Percentiles rank a stretch among this genome's conserved stretches.
Evolutionary conservation across 2,888 invertebrate genomes (phyloP).

Genomic region (Suillia variegata): DNA sequence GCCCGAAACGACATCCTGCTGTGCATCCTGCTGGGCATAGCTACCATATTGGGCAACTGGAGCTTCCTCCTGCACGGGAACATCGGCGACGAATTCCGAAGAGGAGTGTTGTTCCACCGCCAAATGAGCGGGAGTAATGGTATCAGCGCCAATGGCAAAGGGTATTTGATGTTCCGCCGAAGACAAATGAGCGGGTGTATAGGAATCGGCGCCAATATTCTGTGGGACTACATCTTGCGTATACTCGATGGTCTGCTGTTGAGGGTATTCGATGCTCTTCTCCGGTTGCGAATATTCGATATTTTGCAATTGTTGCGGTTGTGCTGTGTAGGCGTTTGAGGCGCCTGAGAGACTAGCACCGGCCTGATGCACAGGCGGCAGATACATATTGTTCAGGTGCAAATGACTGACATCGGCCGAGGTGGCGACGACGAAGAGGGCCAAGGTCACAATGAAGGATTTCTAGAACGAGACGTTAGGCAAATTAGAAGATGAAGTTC

Average conservation of each 20-base stretch:
- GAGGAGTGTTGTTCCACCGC: background rate
- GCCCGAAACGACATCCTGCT: constrained; percentile 16
- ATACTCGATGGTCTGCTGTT: background rate
- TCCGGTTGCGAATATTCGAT: constrained; percentile 11
- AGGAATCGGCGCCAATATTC: constrained; percentile 28
- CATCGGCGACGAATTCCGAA: background rate
- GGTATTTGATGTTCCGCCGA: background rate
- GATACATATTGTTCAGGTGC: constrained; percentile 39
- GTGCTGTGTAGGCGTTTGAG: background rate
- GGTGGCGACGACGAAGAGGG: constrained; percentile 34
- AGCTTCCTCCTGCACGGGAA: background rate
- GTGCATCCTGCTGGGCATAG: background rate
- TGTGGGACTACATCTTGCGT: background rate
- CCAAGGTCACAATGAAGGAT: constrained; percentile 35
- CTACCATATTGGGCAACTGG: background rate
- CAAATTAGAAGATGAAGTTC: too few species aligned
- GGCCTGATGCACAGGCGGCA: constrained; percentile 24
- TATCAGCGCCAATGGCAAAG: background rate
- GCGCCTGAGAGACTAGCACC: background rate
- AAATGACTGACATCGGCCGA: constrained; percentile 45
- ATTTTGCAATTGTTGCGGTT: too few species aligned
- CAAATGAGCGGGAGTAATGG: constrained; percentile 6
- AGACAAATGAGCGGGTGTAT: constrained; percentile 32
- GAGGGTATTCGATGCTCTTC: constrained; percentile 6
- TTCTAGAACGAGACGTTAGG: constrained; percentile 36